These are phyloP conservation scores for Oreochromis tanganicae DNA, from an alignment of 2,113 vertebrate species.

Conservation along the genomic window DNA sequence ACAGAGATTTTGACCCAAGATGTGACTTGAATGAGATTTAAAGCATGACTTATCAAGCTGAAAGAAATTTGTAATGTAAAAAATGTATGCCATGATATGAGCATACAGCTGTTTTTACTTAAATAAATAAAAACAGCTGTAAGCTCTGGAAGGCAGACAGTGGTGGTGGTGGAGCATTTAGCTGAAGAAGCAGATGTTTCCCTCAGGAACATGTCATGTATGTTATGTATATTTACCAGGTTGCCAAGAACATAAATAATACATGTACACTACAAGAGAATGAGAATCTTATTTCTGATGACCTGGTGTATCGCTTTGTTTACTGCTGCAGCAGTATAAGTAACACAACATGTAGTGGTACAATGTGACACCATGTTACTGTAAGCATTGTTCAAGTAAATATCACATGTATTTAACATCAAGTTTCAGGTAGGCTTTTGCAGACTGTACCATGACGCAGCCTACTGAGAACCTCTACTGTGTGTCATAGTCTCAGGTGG, in stretches of 20 bases:
- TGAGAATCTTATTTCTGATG: background rate
- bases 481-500: background rate
- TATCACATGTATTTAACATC: background rate
- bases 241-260: background rate
- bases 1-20: background rate
- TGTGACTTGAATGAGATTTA: background rate
- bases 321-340: background rate
- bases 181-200: background rate
- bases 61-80: background rate
- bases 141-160: background rate
- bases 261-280: background rate
- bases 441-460: background rate
- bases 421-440: background rate
- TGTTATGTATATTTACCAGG: background rate
- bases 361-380: background rate
- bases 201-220: background rate
- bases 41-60: background rate
- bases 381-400: background rate
- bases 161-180: background rate
- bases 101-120: background rate
- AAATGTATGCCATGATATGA: background rate
- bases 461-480: background rate
- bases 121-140: background rate
- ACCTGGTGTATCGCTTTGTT: background rate
- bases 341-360: background rate